A percentile compares a stretch with the other conserved stretches of the same genome.
These are phyloP conservation scores for Acanthornis magna DNA, from an alignment of 2,797 vertebrate genomes.

Conservation along the genomic window DNA sequence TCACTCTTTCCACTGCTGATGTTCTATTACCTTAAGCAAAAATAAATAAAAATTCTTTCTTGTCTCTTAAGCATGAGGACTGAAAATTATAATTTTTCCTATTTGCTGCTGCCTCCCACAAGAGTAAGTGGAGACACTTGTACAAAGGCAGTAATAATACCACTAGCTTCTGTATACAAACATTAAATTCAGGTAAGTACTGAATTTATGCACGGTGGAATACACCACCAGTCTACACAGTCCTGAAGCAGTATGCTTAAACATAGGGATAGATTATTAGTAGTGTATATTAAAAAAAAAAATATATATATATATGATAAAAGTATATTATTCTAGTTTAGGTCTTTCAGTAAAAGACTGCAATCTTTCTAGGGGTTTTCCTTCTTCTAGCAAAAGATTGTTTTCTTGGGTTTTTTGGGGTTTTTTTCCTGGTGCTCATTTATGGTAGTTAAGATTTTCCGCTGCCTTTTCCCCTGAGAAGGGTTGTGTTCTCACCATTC, in stretches of 20 bases:
- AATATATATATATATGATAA: too few species aligned
- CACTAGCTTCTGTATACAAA: not conserved
- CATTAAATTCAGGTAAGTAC: not conserved
- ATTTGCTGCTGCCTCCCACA: not conserved
- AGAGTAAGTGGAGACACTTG: not conserved
- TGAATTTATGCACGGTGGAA: not conserved
- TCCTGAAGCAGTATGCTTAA: not conserved
- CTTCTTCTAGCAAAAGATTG: not conserved
- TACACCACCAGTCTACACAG: not conserved
- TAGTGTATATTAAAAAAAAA: not conserved
- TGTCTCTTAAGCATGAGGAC: not conserved
- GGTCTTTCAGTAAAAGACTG: not conserved
- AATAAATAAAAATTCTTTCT: not conserved
- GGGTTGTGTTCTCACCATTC: not conserved
- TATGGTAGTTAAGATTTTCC: not conserved
- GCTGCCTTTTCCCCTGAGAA: not conserved
- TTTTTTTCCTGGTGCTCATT: rapidly evolving
- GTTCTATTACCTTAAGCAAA: not conserved
- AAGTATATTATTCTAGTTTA: not conserved
- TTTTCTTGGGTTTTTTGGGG: not conserved
- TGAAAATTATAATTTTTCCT: not conserved
- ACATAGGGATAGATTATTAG: not conserved
- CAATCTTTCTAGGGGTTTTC: not conserved
- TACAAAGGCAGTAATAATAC: not conserved
- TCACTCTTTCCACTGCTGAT: not conserved